Conservation (phyloP, 2,797 vertebrate species). For the Alca torda region DNA sequence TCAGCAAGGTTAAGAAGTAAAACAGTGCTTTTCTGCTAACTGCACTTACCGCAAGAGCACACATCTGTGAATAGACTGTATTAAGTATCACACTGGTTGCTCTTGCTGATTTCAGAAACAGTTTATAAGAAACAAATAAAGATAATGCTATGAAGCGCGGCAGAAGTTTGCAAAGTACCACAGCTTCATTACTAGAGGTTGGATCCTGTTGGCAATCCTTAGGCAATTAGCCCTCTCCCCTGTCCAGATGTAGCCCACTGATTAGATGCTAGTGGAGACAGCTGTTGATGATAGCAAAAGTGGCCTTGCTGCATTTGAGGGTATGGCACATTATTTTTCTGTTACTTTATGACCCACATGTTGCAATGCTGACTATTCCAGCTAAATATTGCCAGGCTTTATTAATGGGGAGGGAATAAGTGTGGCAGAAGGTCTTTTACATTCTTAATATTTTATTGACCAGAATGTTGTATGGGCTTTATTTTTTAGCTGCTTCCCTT, state of each 20-base stretch:
- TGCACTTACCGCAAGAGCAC: background rate
- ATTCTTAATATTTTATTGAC: background rate
- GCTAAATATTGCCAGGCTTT: background rate
- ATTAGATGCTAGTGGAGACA: background rate
- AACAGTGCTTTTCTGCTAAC: background rate
- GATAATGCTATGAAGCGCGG: background rate
- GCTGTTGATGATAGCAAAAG: background rate
- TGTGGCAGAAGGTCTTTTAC: background rate
- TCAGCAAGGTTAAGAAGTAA: background rate
- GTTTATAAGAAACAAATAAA: background rate
- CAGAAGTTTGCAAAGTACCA: background rate
- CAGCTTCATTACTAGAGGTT: background rate
- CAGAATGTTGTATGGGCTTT: background rate
- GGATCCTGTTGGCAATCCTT: background rate
- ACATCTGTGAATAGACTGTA: background rate
- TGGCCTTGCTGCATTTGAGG: background rate
- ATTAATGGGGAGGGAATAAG: conserved; percentile 7
- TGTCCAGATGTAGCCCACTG: background rate
- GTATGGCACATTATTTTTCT: background rate
- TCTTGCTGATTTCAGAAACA: background rate
- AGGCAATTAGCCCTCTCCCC: background rate
- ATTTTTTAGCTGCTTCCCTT: background rate
- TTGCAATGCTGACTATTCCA: background rate
- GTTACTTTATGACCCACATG: background rate
- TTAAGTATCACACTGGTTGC: background rate